phyloP scores from a whole-genome alignment of 2,888 invertebrate genomes.

The Gastracanthus pulcherrimus region DNA sequence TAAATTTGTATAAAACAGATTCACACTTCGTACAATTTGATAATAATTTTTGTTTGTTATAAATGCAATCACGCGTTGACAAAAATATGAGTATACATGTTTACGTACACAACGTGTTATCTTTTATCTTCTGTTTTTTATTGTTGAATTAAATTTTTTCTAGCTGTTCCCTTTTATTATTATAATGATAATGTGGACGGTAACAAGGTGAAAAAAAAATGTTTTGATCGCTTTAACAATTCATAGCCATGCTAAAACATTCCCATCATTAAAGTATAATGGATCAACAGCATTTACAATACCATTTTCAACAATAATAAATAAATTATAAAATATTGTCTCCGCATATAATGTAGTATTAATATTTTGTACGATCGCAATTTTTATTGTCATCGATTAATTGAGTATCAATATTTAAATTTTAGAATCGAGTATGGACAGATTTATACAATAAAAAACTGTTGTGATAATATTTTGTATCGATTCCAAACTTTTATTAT shows the following conservation, averaged over 20 bases:
- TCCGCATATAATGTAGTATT: neutral
- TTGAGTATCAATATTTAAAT: neutral
- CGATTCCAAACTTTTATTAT: neutral
- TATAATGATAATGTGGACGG: neutral
- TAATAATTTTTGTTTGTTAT: constrained; percentile 19
- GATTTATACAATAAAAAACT: neutral
- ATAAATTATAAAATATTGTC: constrained; percentile 8
- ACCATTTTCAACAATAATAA: constrained; percentile 4
- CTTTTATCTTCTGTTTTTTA: too few relatives aligned
- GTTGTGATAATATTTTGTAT: neutral
- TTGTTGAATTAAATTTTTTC: too few relatives aligned
- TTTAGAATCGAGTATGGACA: too few relatives aligned
- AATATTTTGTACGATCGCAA: neutral
- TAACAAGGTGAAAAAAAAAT: constrained; percentile 6
- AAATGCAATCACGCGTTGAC: neutral
- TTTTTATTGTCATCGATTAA: neutral
- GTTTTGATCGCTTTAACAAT: too few relatives aligned
- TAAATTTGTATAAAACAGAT: constrained; percentile 46
- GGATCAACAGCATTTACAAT: neutral
- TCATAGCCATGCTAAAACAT: too few relatives aligned
- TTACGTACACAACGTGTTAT: neutral
- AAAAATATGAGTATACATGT: neutral
- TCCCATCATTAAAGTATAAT: too few relatives aligned
- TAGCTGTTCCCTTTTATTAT: neutral
- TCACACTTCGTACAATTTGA: constrained; percentile 8